Evolutionary conservation across 2,113 vertebrate genomes (phyloP), one percentile per base, ranked within the genome.

Genomic region (Callithrix jacchus): DNA sequence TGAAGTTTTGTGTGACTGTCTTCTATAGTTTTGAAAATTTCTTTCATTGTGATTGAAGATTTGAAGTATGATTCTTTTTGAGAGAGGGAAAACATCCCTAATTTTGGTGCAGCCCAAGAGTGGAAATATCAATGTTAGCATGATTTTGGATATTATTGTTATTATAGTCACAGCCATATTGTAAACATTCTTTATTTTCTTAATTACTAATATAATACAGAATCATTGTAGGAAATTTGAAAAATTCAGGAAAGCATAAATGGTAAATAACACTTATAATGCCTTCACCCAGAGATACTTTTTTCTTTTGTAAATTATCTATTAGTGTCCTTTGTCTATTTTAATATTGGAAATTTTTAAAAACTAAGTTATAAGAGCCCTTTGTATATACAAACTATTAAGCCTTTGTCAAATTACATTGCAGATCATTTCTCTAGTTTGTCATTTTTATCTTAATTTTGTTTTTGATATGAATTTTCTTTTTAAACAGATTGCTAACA

Each of bases 361-460:
- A 92, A 87, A 54, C 20, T 71, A 25, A 87, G 27, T 79, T 83
- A 89, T 42, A 32, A 79, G 61, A 87, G 14, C 20, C 76, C 21
- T 94, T 96, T 95, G 37, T 79, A 12, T 87, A 32, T 90, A 66
- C 40, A 83, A 73, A 87, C 54, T 61, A 1, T 83, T 87, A 93
- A 20, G n/a, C 4, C 6, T 90, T 82, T 71, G 32, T 91, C 58
- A 73, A 79, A 71, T 91, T 86, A 58, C 32, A 76, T 54, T 89
- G 54, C 32, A 86, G 3, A 70, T 88, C 81, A 76, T 88, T 96
- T 90, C 27, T 49, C 18, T 6, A 77, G 37, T 86, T 97, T 93
- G 23, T 87, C 14, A 77, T 92, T 92, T 90, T 77, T 40, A 71
- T 93, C 35, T 37, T 96, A 73, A 94, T 96, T 96, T 94, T 92